phyloP scores from a whole-genome alignment of 2,888 invertebrate species.

The Philereme transversata region DNA sequence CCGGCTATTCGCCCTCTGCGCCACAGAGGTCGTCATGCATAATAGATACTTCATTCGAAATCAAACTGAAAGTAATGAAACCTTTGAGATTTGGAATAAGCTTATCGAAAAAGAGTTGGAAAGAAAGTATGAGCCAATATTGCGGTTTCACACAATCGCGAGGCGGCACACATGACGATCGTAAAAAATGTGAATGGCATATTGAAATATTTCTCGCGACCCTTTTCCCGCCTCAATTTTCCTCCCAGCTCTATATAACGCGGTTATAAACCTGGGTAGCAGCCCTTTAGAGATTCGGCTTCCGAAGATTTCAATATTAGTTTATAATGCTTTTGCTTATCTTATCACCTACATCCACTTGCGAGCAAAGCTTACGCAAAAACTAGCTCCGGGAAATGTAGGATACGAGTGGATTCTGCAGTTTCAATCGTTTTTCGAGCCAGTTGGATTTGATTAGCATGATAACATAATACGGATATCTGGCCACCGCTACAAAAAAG shows the following conservation, averaged over 20 bases:
- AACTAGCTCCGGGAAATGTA: not conserved
- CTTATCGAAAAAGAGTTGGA: slow-evolving; percentile 58
- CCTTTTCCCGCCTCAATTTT: slow-evolving; percentile 72
- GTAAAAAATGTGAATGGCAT: slow-evolving; percentile 80
- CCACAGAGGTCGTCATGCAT: too few species aligned
- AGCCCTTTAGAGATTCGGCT: slow-evolving; percentile 50
- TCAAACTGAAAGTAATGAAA: slow-evolving; percentile 28
- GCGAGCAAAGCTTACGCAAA: slow-evolving; percentile 4
- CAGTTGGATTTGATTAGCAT: too few species aligned
- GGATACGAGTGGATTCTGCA: not conserved
- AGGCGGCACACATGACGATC: slow-evolving; percentile 74
- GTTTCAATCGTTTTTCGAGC: not conserved
- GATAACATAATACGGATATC: too few species aligned
- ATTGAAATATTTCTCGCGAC: slow-evolving; percentile 80
- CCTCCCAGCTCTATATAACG: slow-evolving; percentile 64
- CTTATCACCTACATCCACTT: slow-evolving; percentile 12
- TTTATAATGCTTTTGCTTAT: slow-evolving; percentile 17
- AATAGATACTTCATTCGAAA: too few species aligned
- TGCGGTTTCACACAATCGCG: slow-evolving; percentile 71
- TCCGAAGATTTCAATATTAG: slow-evolving; percentile 17
- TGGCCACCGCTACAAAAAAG: too few species aligned
- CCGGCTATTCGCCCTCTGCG: too few species aligned
- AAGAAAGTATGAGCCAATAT: slow-evolving; percentile 64
- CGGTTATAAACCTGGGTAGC: slow-evolving; percentile 69
- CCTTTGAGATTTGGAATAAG: slow-evolving; percentile 53